These are phyloP conservation scores for Boloria euphrosyne DNA, from an alignment of 2,888 invertebrate genomes.

Conservation along the genomic window DNA sequence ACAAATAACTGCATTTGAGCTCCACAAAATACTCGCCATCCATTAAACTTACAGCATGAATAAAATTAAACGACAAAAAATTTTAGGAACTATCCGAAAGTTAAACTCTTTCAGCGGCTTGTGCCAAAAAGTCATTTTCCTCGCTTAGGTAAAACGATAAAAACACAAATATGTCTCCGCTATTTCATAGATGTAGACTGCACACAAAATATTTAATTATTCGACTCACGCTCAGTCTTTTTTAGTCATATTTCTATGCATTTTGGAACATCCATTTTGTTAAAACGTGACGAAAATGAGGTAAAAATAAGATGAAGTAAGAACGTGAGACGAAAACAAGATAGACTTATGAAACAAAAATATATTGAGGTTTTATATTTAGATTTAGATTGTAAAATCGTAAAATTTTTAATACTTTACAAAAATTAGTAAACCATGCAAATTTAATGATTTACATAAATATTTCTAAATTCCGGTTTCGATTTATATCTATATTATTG, in stretches of 20 bases:
- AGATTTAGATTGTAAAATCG: no score
- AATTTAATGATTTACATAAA: no score
- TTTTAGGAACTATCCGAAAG: constrained; percentile 11
- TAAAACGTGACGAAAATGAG: constrained; percentile 25
- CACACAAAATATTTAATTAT: constrained; percentile 21
- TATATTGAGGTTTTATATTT: constrained; percentile 1
- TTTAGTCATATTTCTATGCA: constrained; percentile 26
- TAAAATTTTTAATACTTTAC: no score
- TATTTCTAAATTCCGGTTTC: no score
- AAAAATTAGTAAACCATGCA: no score
- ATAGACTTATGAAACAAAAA: constrained; percentile 21
- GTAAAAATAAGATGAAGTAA: constrained; percentile 24
- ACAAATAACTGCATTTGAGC: background rate
- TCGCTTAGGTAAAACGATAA: constrained; percentile 18
- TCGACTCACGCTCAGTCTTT: constrained; percentile 22
- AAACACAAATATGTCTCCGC: constrained; percentile 17
- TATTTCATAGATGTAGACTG: constrained; percentile 13
- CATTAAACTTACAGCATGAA: constrained; percentile 6
- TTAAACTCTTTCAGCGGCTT: constrained; percentile 14
- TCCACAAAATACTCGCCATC: background rate
- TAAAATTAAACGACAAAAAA: constrained; percentile 14
- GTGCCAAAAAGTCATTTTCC: constrained; percentile 3
- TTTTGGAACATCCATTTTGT: constrained; percentile 22
- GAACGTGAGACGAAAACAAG: constrained; percentile 25
- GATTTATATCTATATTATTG: no score